Evolutionary conservation across 2,113 vertebrate genomes (phyloP).

Genomic region (Onychorhynchus coronatus): DNA sequence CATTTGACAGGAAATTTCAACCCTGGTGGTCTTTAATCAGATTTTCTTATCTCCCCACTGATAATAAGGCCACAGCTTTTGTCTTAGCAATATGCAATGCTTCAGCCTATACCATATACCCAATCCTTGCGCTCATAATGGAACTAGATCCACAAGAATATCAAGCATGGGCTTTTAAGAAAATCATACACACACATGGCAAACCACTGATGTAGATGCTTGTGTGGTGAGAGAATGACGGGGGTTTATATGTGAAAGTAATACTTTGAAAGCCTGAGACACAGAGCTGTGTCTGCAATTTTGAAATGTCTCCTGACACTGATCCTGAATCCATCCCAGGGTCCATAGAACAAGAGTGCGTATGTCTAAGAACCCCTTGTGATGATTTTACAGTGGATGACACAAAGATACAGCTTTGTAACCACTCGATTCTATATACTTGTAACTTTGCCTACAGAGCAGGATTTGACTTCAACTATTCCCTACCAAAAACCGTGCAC

Average conservation of each 20-base stretch:
- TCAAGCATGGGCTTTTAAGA: neutral
- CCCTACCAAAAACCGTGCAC: neutral
- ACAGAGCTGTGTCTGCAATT: neutral
- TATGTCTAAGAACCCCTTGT: neutral
- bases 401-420: neutral
- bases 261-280: neutral
- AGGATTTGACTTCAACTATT: neutral
- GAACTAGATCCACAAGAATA: neutral
- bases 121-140: neutral
- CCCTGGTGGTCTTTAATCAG: neutral
- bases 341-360: fast-evolving
- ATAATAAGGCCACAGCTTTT: neutral
- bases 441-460: neutral
- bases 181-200: neutral
- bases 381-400: neutral
- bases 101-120: neutral
- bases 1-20: neutral
- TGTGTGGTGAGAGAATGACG: neutral
- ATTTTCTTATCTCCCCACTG: neutral
- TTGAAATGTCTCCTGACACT: neutral
- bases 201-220: neutral
- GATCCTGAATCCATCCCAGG: neutral
- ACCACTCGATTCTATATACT: fast-evolving
- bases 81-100: neutral
- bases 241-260: neutral